Conservation (phyloP, 2,113 vertebrate species). For the Chlamydotis undulata region DNA sequence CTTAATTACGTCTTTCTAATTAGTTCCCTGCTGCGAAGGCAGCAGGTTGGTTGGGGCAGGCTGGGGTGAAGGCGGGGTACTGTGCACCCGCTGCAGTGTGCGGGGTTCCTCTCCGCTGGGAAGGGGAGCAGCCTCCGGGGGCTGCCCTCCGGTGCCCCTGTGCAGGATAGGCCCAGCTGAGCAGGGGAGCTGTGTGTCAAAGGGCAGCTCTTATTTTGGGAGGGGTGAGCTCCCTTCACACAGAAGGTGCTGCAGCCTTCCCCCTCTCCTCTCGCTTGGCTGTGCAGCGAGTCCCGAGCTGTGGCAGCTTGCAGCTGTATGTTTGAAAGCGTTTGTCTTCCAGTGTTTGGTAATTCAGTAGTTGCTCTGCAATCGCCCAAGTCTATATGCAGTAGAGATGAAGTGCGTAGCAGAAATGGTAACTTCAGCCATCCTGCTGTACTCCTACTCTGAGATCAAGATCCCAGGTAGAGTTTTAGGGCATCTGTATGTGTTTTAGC, state of each 20-base stretch:
- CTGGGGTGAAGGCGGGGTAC: accelerated
- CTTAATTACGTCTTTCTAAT: accelerated
- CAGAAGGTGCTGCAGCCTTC: background rate
- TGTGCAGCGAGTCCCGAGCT: accelerated
- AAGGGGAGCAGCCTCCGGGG: too few species aligned
- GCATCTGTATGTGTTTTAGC: accelerated
- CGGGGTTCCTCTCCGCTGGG: background rate
- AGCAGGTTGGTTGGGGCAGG: background rate
- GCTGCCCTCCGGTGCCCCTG: accelerated
- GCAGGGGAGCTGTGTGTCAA: accelerated
- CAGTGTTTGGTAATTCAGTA: background rate
- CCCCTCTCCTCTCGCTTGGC: accelerated
- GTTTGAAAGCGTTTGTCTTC: background rate
- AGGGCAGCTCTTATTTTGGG: accelerated
- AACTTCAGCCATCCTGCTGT: background rate
- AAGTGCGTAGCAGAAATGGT: accelerated
- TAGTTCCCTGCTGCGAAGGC: background rate
- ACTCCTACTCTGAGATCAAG: background rate
- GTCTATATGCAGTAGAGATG: accelerated
- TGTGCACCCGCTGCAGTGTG: accelerated
- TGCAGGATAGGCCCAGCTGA: background rate
- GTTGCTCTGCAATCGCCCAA: accelerated
- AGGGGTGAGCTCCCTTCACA: accelerated
- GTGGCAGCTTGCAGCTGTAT: background rate
- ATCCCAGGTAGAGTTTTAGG: background rate